Evolutionary conservation across 2,888 invertebrate species (phyloP), one percentile per base, ranked within the genome.

Genomic region (Strigamia transsilvanica): DNA sequence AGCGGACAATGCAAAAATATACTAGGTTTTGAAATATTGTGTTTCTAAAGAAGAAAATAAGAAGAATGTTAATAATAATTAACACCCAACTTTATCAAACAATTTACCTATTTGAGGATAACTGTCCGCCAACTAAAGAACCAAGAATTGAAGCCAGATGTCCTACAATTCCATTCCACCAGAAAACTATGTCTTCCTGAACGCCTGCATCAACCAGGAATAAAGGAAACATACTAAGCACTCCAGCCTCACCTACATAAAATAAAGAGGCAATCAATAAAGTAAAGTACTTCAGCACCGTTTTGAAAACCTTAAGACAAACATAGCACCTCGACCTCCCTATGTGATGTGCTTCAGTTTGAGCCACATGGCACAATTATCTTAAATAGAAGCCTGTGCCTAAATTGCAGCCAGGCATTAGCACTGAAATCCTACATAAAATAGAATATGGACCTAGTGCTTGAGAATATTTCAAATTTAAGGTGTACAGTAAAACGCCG

Each of bases 161-260:
- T 80, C 80, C 80, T n/a, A 80, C 46, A 21, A 80, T 80, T 42
- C 80, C 80, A 80, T 80, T 41, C 80, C 80, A 80, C 46, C 41
- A 46, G 41, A 38, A 41, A 15, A 80, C 41, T 13, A 27, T 42
- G 9, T 41, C 41, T 41, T 23, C 27, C 46, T 80, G 34, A 41
- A 80, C 21, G 2, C 80, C 80, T 41, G 80, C 80, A 46, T 80
- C 80, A 9, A 80, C 27, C 41, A 80, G 80, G 41, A 80, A 80
- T 21, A 80, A 23, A 15, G 80, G 80, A 41, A 80, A 80, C 27
- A 80, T 23, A 18, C 38, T 41, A 2, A 80, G 27, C 7, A 46
- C 46, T 42, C 80, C 80, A 4, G 42, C 41, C 18, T 80, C 80
- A 38, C 80, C 80, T 80, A 21, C 1, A 42, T 3, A n/a, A 38